These are phyloP conservation scores for Dasyornis broadbenti DNA, from an alignment of 2,113 vertebrate species.

Conservation along the genomic window DNA sequence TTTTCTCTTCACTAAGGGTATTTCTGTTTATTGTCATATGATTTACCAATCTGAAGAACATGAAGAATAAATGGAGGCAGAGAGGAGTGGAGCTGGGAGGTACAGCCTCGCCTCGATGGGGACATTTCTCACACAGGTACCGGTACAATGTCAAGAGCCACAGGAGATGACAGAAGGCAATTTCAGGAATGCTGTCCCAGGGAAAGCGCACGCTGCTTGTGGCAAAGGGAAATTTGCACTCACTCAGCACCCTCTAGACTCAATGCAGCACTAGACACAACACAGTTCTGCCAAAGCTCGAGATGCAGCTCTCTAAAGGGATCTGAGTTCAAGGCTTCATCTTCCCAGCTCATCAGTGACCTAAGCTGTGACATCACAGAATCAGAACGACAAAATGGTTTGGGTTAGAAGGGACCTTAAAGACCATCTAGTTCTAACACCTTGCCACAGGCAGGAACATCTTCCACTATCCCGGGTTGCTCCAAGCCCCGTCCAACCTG, in stretches of 20 bases:
- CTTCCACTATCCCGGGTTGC: neutral
- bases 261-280: neutral
- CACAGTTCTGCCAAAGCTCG: neutral
- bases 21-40: slow-evolving; percentile 93
- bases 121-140: slow-evolving; percentile 62
- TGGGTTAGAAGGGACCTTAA: neutral
- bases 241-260: slow-evolving; percentile 9
- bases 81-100: slow-evolving; percentile 51
- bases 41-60: slow-evolving; percentile 78
- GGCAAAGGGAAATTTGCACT: neutral
- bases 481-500: neutral
- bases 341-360: neutral
- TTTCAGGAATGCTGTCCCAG: slow-evolving; percentile 56
- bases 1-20: slow-evolving; percentile 78
- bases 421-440: neutral
- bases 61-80: slow-evolving; percentile 65
- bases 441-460: neutral
- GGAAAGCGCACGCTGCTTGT: neutral
- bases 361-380: neutral
- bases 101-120: slow-evolving; percentile 25
- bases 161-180: slow-evolving; percentile 59
- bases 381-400: neutral
- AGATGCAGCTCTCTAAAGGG: slow-evolving; percentile 35
- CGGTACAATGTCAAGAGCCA: slow-evolving; percentile 54
- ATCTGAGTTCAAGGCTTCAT: neutral